These are phyloP conservation scores for Pogonophryne albipinna DNA, from an alignment of 2,797 vertebrate species.

Conservation along the genomic window DNA sequence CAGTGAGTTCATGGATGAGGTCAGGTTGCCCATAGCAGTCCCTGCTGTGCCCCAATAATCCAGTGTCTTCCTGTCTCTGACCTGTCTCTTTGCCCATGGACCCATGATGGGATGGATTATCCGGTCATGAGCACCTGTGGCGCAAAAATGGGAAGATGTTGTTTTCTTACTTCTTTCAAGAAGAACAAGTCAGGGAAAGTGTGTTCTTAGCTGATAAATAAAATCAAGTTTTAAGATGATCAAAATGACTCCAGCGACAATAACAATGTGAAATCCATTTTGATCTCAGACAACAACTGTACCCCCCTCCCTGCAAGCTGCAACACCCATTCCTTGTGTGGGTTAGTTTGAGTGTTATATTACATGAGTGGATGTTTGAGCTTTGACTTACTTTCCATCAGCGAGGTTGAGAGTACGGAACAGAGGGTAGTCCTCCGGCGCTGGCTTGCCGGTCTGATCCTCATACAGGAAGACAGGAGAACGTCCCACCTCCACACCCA, in stretches of 20 bases:
- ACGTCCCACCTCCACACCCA: conserved; percentile 95
- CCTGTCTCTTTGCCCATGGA: conserved; percentile 68
- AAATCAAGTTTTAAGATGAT: not conserved
- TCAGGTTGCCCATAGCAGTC: conserved; percentile 77
- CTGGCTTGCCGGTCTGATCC: conserved; percentile 94
- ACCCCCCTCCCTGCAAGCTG: not conserved
- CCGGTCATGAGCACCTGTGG: conserved; percentile 72
- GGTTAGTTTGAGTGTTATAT: not conserved
- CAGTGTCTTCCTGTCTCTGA: conserved; percentile 77
- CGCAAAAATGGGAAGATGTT: conserved; percentile 61
- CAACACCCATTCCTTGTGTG: not conserved
- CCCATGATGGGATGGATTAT: conserved; percentile 73
- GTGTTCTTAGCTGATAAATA: not conserved
- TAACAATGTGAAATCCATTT: not conserved
- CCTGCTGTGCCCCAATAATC: conserved; percentile 78
- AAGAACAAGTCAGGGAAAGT: conserved; percentile 33
- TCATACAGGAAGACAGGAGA: conserved; percentile 96
- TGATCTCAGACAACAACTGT: not conserved
- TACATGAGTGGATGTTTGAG: conserved; percentile 4
- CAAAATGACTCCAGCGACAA: not conserved
- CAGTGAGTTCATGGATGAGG: conserved; percentile 80
- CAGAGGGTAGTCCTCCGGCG: conserved; percentile 95
- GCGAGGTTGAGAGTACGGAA: conserved; percentile 94
- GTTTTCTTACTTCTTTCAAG: conserved; percentile 57
- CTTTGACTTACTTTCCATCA: conserved; percentile 93